Evolutionary conservation across 2,797 vertebrate genomes (phyloP).

Genomic region (Morus bassanus): DNA sequence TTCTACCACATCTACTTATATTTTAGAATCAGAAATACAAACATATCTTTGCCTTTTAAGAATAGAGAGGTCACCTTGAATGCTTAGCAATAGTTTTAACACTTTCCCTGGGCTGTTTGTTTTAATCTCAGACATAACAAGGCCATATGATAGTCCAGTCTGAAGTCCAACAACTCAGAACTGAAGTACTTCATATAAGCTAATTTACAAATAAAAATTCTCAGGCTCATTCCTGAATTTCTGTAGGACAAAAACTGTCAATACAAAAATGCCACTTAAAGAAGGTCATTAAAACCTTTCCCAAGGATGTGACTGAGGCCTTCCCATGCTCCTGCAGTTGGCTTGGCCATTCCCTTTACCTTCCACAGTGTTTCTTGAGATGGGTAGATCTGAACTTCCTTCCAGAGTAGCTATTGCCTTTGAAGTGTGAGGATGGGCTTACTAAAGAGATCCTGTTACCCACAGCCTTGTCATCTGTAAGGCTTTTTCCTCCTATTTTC

Average conservation of each 20-base stretch:
- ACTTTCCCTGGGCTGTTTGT: neutral
- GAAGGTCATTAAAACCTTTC: neutral
- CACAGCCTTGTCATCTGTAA: neutral
- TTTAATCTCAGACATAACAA: neutral
- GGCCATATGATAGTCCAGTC: neutral
- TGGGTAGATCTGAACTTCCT: neutral
- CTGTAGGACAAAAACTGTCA: neutral
- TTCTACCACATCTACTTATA: neutral
- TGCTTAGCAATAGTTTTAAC: neutral
- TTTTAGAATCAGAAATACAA: neutral
- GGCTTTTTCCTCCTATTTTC: neutral
- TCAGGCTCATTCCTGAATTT: neutral
- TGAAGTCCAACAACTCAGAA: neutral
- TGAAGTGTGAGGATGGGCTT: neutral
- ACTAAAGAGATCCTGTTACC: neutral
- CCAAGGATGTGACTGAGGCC: neutral
- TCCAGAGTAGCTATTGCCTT: neutral
- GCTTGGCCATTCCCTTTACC: neutral
- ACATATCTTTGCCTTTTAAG: neutral
- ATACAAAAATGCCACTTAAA: neutral
- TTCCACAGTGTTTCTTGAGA: neutral
- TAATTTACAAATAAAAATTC: neutral
- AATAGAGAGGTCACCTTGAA: neutral
- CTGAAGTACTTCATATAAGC: neutral
- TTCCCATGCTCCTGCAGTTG: neutral